phyloP scores from a whole-genome alignment of 30 jellyfish, hydroid and myxozoan species.

The Turritopsis rubra region DNA sequence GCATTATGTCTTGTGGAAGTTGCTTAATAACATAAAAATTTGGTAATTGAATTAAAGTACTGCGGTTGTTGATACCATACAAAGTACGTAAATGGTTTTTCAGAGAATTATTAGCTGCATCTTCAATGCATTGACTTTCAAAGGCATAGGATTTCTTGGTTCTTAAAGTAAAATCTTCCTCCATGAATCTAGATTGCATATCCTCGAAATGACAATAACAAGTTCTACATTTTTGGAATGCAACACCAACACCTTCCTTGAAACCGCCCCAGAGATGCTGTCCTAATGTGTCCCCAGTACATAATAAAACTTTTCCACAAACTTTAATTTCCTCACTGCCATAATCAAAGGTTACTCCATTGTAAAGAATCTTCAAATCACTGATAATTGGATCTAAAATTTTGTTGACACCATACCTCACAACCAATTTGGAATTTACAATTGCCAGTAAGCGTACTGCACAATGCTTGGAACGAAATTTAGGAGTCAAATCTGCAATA shows the following conservation, averaged over 20 bases:
- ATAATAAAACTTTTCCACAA: constrained; percentile 33
- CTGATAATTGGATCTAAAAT: constrained; percentile 27
- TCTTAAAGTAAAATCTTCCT: constrained; percentile 10
- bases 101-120: constrained; percentile 25
- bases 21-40: constrained; percentile 35
- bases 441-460: constrained; percentile 39
- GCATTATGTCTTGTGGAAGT: constrained; percentile 48
- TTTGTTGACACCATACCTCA: constrained; percentile 23
- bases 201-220: constrained; percentile 31
- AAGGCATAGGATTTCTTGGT: neutral
- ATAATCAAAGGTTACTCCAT: constrained; percentile 4
- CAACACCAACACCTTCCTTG: constrained; percentile 43
- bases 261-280: constrained; percentile 51
- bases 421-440: constrained; percentile 27
- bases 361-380: constrained; percentile 18
- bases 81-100: constrained; percentile 15
- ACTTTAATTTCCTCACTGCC: neutral
- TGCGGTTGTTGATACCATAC: constrained; percentile 25
- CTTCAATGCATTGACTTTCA: constrained; percentile 30
- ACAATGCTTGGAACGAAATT: constrained; percentile 30
- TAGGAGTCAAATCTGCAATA: constrained; percentile 28
- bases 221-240: constrained; percentile 44
- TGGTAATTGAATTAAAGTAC: constrained; percentile 23
- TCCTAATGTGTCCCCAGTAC: constrained; percentile 45
- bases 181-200: constrained; percentile 29